phyloP scores from a whole-genome alignment of 2,113 vertebrate species.

The Colius striatus region DNA sequence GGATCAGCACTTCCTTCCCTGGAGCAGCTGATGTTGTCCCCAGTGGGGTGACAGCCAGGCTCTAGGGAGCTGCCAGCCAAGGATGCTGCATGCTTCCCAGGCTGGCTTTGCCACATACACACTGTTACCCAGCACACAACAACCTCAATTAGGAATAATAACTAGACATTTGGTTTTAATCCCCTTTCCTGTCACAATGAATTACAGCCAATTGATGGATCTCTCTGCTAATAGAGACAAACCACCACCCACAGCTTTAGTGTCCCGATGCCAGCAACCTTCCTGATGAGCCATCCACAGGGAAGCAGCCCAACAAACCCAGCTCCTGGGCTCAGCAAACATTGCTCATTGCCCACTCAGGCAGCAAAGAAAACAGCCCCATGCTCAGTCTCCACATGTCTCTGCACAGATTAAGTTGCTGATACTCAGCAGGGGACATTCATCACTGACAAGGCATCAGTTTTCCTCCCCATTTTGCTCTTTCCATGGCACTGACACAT shows the following conservation, averaged over 20 bases:
- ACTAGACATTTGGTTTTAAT: neutral
- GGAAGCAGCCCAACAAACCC: neutral
- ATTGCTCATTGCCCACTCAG: neutral
- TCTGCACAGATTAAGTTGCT: constrained; percentile 12
- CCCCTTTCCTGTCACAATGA: neutral
- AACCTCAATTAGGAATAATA: constrained; percentile 1
- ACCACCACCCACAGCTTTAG: neutral
- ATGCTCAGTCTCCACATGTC: neutral
- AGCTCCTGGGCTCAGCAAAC: neutral
- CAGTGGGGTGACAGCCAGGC: fast-evolving
- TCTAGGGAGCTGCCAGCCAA: neutral
- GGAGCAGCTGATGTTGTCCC: neutral
- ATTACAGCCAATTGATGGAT: neutral
- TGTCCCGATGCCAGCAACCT: neutral
- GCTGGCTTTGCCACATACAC: neutral
- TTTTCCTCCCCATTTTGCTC: neutral
- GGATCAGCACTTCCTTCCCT: neutral
- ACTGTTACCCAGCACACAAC: neutral
- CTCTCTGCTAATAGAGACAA: neutral
- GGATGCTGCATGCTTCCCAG: neutral
- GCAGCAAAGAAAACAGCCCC: constrained; percentile 7
- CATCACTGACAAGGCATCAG: neutral
- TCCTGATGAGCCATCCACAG: neutral
- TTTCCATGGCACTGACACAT: neutral
- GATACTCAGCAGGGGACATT: neutral